phyloP scores from a whole-genome alignment of 2,888 invertebrate genomes.

The Lepidochitona cinerea region DNA sequence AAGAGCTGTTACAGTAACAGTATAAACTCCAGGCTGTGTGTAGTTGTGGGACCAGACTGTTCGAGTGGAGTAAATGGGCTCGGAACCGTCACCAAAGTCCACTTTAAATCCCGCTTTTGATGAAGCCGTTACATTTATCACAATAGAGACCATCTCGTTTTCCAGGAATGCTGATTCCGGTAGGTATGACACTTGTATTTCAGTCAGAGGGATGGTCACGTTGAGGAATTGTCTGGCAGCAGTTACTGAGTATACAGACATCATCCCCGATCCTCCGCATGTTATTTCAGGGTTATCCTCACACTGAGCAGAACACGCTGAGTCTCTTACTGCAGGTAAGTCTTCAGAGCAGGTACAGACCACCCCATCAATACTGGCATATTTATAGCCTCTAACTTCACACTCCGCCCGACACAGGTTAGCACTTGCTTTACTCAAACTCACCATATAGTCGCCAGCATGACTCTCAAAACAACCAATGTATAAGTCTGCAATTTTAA shows the following conservation, averaged over 20 bases:
- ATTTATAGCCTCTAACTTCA: neutral
- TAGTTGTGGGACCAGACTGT: slow-evolving; percentile 8
- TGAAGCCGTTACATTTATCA: slow-evolving; percentile 13
- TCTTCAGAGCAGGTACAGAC: slow-evolving; percentile 12
- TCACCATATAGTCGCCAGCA: neutral
- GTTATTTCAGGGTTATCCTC: neutral
- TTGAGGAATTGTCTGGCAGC: slow-evolving; percentile 14
- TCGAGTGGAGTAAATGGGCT: slow-evolving; percentile 13
- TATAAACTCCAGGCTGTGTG: slow-evolving; percentile 11
- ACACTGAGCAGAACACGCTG: neutral
- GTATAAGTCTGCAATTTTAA: neutral
- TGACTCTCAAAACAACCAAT: slow-evolving; percentile 1
- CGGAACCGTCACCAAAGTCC: slow-evolving; percentile 14
- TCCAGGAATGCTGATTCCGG: slow-evolving; percentile 14
- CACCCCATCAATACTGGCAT: neutral
- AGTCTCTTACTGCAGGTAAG: neutral
- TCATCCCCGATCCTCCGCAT: slow-evolving; percentile 10
- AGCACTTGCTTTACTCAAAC: neutral
- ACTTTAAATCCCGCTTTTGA: slow-evolving; percentile 27
- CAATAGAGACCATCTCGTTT: slow-evolving; percentile 13
- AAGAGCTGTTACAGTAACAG: slow-evolving; percentile 19
- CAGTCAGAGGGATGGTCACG: slow-evolving; percentile 12
- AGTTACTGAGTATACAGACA: slow-evolving; percentile 13
- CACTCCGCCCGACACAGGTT: neutral
- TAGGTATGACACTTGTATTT: slow-evolving; percentile 6